Base-by-base conservation (phyloP, 2,888 invertebrate genomes). In the Rhaphigaster nebulosa region DNA sequence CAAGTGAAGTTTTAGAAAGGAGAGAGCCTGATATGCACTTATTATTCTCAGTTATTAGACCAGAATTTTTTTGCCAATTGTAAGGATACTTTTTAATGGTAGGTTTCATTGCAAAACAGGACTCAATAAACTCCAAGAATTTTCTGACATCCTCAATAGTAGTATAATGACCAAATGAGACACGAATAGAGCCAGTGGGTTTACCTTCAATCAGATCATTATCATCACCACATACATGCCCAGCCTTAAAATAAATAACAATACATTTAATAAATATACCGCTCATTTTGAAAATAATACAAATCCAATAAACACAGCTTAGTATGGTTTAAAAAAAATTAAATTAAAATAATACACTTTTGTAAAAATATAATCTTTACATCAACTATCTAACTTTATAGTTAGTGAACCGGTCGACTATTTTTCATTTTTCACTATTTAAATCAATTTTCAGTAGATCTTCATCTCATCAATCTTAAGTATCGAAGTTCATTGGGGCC, bases 151-250 rank as follows among this genome's bases (percentile, higher is more conserved):
- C 97, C 90, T 95, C 93, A 91, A 94, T 94, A 0, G 96, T 96
- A 20, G 98, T 98, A 96, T 97, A 97, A 93, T 97, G 98, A 34
- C 99, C 99, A 93, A 99, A 98, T 0, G 99, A 99, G 8, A 97
- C 95, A 93, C 99, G 95, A 23, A 99, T 95, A 2, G 98, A 97
- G 18, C 99, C 99, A 0, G 99, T 98, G 0, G 99, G 99, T 92
- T 94, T 94, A 0, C 98, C 98, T 93, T 98, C 95, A 8, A 99
- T 94, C 90, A 99, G 94, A 94, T 99, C 98, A 91, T 95, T 95
- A 93, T 97, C 96, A 93, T 98, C 99, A 0, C 99, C 98, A 94
- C 99, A 99, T 76, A 97, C 96, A 94, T 98, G 98, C 0, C 99
- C 99, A 5, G 96, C 96, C 95, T 95, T 92, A 88, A 87, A 87